Evolutionary conservation across 37 sponge, comb jelly and placozoan genomes (phyloP).

Genomic region (Beroe ovata): DNA sequence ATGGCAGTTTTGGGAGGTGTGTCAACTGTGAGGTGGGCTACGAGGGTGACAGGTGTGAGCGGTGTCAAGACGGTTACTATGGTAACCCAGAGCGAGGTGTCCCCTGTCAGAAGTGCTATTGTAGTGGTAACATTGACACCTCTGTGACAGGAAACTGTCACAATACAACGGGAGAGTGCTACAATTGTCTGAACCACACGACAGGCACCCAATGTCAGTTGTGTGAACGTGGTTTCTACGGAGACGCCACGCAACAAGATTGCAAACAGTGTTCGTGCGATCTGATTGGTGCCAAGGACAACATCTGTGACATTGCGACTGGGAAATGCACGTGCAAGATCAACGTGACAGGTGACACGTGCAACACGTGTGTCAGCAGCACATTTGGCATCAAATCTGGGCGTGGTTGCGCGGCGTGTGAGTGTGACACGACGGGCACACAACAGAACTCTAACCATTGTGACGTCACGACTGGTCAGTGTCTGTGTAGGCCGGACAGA

Average conservation of each 20-base stretch:
- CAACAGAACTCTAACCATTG: background rate
- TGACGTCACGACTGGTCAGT: conserved; percentile 33
- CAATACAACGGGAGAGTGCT: conserved; percentile 66
- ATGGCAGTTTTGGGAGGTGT: conserved; percentile 35
- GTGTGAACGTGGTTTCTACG: conserved; percentile 39
- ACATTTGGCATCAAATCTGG: background rate
- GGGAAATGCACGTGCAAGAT: conserved; percentile 55
- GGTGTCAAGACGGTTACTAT: conserved; percentile 67
- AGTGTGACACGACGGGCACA: conserved; percentile 72
- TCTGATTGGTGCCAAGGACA: conserved; percentile 55
- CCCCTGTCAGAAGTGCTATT: conserved; percentile 52
- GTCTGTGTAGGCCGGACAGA: conserved; percentile 14
- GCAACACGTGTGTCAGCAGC: conserved; percentile 6
- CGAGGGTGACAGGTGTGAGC: background rate
- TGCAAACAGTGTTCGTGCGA: conserved; percentile 35
- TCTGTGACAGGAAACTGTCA: conserved; percentile 58
- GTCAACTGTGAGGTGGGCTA: conserved; percentile 42
- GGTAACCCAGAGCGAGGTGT: conserved; percentile 45
- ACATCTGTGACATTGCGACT: conserved; percentile 7
- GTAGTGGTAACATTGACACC: conserved; percentile 67
- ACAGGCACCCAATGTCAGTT: conserved; percentile 31
- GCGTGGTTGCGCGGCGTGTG: conserved; percentile 69
- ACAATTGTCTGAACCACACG: conserved; percentile 59
- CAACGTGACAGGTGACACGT: conserved; percentile 31
- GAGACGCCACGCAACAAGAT: conserved; percentile 13